Percentiles rank a stretch among this genome's conserved stretches.
These are phyloP conservation scores for Okamejei kenojei DNA, from an alignment of 2,797 vertebrate genomes.

Conservation along the genomic window DNA sequence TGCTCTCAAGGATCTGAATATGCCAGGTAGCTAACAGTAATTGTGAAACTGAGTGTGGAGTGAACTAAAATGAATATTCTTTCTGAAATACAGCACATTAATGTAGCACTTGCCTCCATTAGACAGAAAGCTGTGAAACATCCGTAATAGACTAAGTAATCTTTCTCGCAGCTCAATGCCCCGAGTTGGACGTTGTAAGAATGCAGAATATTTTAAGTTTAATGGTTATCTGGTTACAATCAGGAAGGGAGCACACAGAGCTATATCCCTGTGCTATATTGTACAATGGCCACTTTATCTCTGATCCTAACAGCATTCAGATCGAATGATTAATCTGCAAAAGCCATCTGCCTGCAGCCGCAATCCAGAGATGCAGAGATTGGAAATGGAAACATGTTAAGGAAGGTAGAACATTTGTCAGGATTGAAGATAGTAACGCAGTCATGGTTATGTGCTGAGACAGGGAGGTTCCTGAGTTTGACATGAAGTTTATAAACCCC, in stretches of 20 bases:
- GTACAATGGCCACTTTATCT: not conserved
- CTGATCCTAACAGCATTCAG: not conserved
- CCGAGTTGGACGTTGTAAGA: not conserved
- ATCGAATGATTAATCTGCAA: not conserved
- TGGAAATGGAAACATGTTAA: not conserved
- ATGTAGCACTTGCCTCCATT: not conserved
- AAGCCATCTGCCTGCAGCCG: not conserved
- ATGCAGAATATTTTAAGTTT: not conserved
- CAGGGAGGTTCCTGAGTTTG: not conserved
- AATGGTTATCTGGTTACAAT: not conserved
- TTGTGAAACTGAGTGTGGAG: not conserved
- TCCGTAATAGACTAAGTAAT: not conserved
- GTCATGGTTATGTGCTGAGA: not conserved
- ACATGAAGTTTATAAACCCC: not conserved
- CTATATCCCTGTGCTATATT: not conserved
- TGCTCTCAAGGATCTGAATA: not conserved
- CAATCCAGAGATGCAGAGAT: not conserved
- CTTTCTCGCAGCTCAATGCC: not conserved
- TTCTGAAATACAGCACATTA: not conserved
- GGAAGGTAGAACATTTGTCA: not conserved
- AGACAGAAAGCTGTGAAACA: not conserved
- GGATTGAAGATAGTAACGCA: not conserved
- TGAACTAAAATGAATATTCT: not conserved
- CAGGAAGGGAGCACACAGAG: not conserved
- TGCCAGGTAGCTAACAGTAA: not conserved